Percentiles rank a stretch among this genome's conserved stretches.
These are phyloP conservation scores for Allobates femoralis DNA, from an alignment of 2,797 vertebrate genomes.

Conservation along the genomic window DNA sequence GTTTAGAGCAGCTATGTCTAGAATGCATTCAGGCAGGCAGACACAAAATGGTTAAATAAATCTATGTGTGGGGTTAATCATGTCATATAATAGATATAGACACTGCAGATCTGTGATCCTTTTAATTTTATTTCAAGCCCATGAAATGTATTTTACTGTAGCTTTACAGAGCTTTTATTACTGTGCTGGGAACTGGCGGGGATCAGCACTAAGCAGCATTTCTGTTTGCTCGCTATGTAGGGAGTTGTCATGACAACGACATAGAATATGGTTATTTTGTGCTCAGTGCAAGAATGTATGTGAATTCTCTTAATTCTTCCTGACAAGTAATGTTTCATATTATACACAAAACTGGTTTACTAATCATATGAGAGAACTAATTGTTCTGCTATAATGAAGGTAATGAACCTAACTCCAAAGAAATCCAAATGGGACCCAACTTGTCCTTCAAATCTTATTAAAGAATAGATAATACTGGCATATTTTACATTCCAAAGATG, in stretches of 20 bases:
- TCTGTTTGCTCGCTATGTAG: constrained; percentile 25
- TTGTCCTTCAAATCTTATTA: background rate
- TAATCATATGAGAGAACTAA: constrained; percentile 11
- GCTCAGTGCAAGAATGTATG: constrained; percentile 11
- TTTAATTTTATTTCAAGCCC: constrained; percentile 36
- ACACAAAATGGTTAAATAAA: background rate
- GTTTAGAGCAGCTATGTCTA: background rate
- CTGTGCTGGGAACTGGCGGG: constrained; percentile 20
- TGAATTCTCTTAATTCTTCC: constrained; percentile 21
- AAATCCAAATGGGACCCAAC: background rate
- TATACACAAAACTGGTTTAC: background rate
- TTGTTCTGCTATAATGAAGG: background rate
- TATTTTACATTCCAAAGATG: background rate
- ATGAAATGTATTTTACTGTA: constrained; percentile 29
- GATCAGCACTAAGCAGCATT: constrained; percentile 18
- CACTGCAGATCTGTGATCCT: constrained; percentile 21
- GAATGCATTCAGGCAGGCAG: background rate
- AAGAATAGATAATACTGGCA: background rate
- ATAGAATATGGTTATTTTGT: constrained; percentile 36
- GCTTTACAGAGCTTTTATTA: constrained; percentile 31
- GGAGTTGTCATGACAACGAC: constrained; percentile 30
- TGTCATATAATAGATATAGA: constrained; percentile 31
- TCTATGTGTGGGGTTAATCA: constrained; percentile 21
- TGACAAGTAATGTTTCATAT: constrained; percentile 21
- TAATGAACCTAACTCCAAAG: no score